Evolutionary conservation across 2,888 invertebrate species (phyloP).

Genomic region (Drosophila sordidapex): DNA sequence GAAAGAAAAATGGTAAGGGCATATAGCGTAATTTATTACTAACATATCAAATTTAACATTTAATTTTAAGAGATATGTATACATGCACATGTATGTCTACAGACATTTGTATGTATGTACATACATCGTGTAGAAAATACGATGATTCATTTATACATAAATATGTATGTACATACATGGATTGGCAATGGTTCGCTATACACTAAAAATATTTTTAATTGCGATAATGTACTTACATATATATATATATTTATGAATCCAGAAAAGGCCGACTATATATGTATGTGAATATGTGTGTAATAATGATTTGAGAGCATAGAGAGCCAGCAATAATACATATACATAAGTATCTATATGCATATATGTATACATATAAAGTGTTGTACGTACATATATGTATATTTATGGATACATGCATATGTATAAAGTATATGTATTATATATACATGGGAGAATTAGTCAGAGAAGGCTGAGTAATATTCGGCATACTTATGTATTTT

Average conservation of each 20-base stretch:
- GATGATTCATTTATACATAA: slow-evolving; percentile 54
- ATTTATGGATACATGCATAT: slow-evolving; percentile 42
- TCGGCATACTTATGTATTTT: slow-evolving; percentile 23
- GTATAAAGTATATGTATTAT: slow-evolving; percentile 39
- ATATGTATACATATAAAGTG: slow-evolving; percentile 26
- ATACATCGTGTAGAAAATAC: slow-evolving; percentile 28
- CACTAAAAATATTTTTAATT: slow-evolving; percentile 56
- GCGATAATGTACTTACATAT: slow-evolving; percentile 33
- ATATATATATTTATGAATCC: slow-evolving; percentile 34
- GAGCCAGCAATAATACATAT: slow-evolving; percentile 7
- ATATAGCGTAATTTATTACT: slow-evolving; percentile 1
- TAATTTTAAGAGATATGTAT: slow-evolving; percentile 1
- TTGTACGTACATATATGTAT: slow-evolving; percentile 39
- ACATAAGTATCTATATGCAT: not conserved
- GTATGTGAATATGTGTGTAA: slow-evolving; percentile 13
- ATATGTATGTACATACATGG: slow-evolving; percentile 49
- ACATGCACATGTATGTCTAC: slow-evolving; percentile 9
- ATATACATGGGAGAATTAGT: slow-evolving; percentile 52
- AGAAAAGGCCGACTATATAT: slow-evolving; percentile 8
- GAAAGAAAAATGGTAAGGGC: slow-evolving; percentile 60
- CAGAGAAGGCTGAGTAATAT: slow-evolving; percentile 60
- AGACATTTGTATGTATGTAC: slow-evolving; percentile 14
- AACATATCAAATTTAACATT: slow-evolving; percentile 15
- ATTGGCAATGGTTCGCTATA: slow-evolving; percentile 34
- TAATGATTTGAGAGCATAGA: slow-evolving; percentile 12